phyloP scores from a whole-genome alignment of 2,113 vertebrate genomes.

The Entomyzon cyanotis region DNA sequence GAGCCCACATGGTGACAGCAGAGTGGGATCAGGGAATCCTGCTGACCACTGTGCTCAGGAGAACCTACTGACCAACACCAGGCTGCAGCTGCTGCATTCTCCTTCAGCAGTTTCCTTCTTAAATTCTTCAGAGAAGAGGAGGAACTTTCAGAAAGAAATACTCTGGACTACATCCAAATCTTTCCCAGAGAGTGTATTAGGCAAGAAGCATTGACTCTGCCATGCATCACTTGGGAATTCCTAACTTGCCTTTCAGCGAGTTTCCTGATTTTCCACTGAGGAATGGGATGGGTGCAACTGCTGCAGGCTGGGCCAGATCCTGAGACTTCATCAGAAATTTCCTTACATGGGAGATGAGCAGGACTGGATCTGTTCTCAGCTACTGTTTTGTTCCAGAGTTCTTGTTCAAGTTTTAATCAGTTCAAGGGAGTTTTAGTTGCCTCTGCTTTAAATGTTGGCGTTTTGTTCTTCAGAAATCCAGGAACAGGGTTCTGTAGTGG shows the following conservation, averaged over 20 bases:
- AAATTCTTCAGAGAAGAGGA: neutral
- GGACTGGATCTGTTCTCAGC: neutral
- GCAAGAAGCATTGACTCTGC: neutral
- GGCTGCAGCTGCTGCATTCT: neutral
- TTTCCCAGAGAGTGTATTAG: neutral
- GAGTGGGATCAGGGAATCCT: neutral
- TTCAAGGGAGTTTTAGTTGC: neutral
- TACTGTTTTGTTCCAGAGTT: neutral
- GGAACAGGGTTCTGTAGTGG: neutral
- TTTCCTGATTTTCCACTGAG: neutral
- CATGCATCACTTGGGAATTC: neutral
- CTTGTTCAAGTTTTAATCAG: neutral
- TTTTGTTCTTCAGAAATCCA: neutral
- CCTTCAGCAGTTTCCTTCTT: neutral
- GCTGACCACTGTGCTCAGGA: neutral
- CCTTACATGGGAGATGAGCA: neutral
- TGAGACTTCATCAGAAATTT: neutral
- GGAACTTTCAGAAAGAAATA: neutral
- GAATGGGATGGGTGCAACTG: neutral
- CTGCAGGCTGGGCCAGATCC: neutral
- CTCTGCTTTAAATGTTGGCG: neutral
- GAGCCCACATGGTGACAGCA: neutral
- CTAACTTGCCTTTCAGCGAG: neutral
- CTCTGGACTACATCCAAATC: neutral
- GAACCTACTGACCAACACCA: neutral